Conservation (phyloP, 2,888 invertebrate species). For the Agrilus mali region DNA sequence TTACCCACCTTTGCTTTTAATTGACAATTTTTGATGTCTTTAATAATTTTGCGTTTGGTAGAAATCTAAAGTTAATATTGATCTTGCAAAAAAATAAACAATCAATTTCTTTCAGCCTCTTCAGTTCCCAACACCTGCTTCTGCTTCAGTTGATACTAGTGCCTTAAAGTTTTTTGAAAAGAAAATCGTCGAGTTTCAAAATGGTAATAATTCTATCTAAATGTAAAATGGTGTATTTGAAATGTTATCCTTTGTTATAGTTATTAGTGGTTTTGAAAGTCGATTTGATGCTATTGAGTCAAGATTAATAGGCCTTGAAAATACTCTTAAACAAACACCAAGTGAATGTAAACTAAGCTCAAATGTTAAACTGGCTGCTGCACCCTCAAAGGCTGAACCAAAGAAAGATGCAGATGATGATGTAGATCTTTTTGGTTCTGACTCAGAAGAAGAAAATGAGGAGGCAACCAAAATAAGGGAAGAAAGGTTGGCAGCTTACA, state of each 20-base stretch:
- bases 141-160: conserved; percentile 18
- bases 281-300: not conserved
- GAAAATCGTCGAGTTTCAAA: conserved; percentile 24
- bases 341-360: not conserved
- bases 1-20: not conserved
- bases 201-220: conserved; percentile 17
- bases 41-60: not conserved
- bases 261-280: conserved; percentile 7
- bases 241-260: not conserved
- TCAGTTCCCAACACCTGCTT: not conserved
- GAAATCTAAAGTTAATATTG: too few species aligned
- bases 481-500: conserved; percentile 78
- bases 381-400: conserved; percentile 3
- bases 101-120: conserved; percentile 9
- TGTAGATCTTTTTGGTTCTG: conserved; percentile 71
- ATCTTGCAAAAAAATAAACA: conserved; percentile 3
- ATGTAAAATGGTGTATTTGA: not conserved
- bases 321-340: not conserved
- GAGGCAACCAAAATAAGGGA: conserved; percentile 65
- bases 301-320: not conserved
- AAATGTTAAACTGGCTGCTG: not conserved
- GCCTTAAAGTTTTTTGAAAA: conserved; percentile 27
- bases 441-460: conserved; percentile 63
- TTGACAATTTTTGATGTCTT: not conserved
- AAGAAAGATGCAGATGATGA: conserved; percentile 56